A percentile compares a stretch with the other conserved stretches of the same genome.
phyloP scores from a whole-genome alignment of 2,113 vertebrate species.

The Ia io region DNA sequence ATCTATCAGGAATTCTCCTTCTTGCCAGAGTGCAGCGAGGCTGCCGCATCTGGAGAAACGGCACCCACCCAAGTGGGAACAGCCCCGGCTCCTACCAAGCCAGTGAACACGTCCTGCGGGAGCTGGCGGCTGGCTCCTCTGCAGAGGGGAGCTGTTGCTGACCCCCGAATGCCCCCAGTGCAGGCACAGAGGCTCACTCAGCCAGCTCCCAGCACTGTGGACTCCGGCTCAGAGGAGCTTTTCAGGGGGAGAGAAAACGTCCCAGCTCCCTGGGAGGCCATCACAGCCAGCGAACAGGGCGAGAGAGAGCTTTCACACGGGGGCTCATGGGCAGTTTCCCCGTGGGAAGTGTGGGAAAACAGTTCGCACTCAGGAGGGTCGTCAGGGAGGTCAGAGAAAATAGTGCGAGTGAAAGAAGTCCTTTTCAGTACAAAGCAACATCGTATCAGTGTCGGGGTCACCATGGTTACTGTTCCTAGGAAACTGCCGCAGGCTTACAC shows the following conservation, averaged over 20 bases:
- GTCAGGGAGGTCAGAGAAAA: background rate
- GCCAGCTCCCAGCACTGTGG: background rate
- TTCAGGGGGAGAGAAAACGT: background rate
- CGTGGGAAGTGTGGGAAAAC: background rate
- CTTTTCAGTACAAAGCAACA: background rate
- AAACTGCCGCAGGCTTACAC: background rate
- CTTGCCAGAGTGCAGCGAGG: slow-evolving; percentile 12
- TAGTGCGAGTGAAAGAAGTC: rapidly evolving
- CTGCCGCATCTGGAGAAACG: background rate
- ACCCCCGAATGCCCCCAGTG: background rate
- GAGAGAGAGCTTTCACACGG: background rate
- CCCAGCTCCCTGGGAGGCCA: background rate
- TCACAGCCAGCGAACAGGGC: background rate
- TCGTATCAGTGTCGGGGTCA: background rate
- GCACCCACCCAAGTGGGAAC: background rate
- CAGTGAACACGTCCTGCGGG: background rate
- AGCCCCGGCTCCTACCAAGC: background rate
- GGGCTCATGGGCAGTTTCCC: background rate
- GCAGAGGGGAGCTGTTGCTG: background rate
- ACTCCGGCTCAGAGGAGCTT: background rate
- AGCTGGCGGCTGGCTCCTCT: background rate
- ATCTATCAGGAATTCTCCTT: slow-evolving; percentile 49
- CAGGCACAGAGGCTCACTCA: background rate
- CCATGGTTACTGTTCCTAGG: background rate
- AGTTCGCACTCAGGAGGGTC: background rate